phyloP scores from a whole-genome alignment of 2,797 vertebrate genomes.

The Argya squamiceps region DNA sequence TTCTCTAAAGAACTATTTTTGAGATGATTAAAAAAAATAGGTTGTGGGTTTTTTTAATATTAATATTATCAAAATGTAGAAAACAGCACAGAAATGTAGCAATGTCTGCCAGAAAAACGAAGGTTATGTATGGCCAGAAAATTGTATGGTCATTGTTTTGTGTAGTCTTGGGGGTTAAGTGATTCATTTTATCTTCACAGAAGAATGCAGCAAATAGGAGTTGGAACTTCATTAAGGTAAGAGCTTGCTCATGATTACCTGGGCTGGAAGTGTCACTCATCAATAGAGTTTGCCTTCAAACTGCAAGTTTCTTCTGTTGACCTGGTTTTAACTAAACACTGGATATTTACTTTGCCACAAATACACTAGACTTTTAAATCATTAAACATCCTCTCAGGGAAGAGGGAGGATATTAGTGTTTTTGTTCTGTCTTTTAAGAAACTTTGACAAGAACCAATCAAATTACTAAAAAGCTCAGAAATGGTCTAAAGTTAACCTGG shows the following conservation, averaged over 20 bases:
- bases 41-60: background rate
- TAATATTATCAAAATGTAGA: background rate
- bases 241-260: background rate
- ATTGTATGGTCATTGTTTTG: background rate
- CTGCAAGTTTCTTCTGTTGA: background rate
- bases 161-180: background rate
- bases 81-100: background rate
- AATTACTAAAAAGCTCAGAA: background rate
- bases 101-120: background rate
- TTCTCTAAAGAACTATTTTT: constrained; percentile 30
- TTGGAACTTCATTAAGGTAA: background rate
- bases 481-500: background rate
- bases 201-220: background rate
- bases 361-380: background rate
- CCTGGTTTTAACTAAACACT: background rate
- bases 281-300: background rate
- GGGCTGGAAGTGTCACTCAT: background rate
- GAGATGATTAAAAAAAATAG: background rate
- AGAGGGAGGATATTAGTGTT: background rate
- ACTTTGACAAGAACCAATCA: background rate
- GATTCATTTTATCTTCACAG: background rate
- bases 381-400: background rate
- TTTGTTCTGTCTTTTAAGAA: background rate
- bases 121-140: background rate
- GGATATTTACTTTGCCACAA: background rate